Conservation (phyloP, 2,113 vertebrate species). For the Odobenus rosmarus region DNA sequence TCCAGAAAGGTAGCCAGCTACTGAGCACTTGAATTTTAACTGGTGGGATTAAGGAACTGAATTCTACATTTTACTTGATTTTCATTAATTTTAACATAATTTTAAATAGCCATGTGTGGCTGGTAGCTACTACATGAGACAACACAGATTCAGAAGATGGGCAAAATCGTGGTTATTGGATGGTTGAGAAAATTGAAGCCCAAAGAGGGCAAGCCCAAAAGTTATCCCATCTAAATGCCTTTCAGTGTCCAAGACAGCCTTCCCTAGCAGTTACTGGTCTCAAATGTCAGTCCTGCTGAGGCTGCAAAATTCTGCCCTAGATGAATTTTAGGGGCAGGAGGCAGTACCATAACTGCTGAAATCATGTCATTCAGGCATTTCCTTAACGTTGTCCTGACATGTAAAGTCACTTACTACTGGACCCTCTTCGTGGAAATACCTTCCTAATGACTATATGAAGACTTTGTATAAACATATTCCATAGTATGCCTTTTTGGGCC, state of each 20-base stretch:
- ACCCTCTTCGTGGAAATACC: neutral
- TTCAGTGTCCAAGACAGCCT: neutral
- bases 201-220: neutral
- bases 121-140: neutral
- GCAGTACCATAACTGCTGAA: neutral
- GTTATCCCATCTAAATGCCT: neutral
- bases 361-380: neutral
- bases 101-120: neutral
- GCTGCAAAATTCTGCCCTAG: neutral
- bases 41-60: neutral
- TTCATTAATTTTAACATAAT: neutral
- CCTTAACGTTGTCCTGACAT: neutral
- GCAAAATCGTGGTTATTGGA: neutral
- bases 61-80: neutral
- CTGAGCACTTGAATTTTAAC: neutral
- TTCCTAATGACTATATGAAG: neutral
- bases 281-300: neutral
- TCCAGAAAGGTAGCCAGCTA: neutral
- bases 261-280: too few relatives aligned
- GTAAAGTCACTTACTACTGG: neutral
- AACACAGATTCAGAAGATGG: neutral
- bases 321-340: neutral
- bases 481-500: neutral
- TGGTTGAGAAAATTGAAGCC: neutral
- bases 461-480: neutral